Conservation (phyloP, 23 tunicate species). For the Trididemnum nubilum region DNA sequence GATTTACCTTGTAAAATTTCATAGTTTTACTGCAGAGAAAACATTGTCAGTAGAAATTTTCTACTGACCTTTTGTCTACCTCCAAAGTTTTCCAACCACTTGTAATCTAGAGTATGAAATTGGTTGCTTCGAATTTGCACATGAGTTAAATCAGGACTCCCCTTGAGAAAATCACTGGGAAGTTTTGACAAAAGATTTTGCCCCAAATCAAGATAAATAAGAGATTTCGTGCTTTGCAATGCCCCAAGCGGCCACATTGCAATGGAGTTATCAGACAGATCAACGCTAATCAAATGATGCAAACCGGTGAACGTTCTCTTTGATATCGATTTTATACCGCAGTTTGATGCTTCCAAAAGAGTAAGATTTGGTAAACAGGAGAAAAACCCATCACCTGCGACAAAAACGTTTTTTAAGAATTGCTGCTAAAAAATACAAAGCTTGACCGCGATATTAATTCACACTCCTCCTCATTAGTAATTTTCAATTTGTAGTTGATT, state of each 20-base stretch:
- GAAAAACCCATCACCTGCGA: slow-evolving; percentile 39
- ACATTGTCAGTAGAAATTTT: too few relatives aligned
- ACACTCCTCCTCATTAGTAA: too few relatives aligned
- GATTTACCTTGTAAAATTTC: too few relatives aligned
- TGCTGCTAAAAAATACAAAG: neutral
- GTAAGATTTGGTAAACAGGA: slow-evolving; percentile 52
- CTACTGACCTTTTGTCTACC: too few relatives aligned
- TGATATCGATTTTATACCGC: slow-evolving; percentile 27
- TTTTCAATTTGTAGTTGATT: too few relatives aligned
- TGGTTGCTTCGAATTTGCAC: slow-evolving; percentile 54
- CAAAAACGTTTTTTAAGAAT: too few relatives aligned
- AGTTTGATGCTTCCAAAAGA: slow-evolving; percentile 61
- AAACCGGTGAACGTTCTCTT: slow-evolving; percentile 37
- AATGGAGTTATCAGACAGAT: slow-evolving; percentile 59
- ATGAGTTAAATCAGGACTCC: slow-evolving; percentile 45
- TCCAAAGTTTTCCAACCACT: slow-evolving; percentile 35
- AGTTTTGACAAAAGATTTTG: slow-evolving; percentile 30
- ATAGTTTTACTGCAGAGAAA: too few relatives aligned
- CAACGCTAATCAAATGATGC: slow-evolving; percentile 46
- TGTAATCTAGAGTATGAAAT: slow-evolving; percentile 2
- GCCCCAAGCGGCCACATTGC: slow-evolving; percentile 31
- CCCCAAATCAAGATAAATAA: slow-evolving; percentile 64
- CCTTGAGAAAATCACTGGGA: slow-evolving; percentile 36
- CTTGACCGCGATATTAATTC: neutral
- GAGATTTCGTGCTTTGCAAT: slow-evolving; percentile 16